These are phyloP conservation scores for Apotomis capreana DNA, from an alignment of 2,888 invertebrate genomes.

Conservation along the genomic window DNA sequence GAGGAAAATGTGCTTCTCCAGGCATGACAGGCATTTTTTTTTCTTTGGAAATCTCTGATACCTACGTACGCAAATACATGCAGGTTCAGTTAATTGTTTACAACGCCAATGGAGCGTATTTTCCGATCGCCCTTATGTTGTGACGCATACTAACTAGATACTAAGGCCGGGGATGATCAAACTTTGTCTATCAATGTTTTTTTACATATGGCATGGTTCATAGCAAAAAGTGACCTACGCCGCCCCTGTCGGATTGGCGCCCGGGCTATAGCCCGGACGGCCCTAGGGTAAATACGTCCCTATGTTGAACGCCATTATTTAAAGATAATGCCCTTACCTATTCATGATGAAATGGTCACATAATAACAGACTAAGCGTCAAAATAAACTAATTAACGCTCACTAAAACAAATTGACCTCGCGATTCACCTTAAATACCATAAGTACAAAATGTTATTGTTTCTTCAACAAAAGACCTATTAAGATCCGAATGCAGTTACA, in stretches of 20 bases:
- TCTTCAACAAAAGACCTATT: constrained; percentile 38
- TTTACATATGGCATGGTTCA: no score
- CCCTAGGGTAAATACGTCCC: no score
- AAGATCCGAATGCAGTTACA: constrained; percentile 32
- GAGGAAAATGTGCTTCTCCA: neutral
- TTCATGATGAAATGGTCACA: no score
- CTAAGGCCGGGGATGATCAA: neutral
- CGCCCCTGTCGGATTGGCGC: no score
- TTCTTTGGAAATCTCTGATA: neutral
- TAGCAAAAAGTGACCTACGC: no score
- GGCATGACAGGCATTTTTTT: neutral
- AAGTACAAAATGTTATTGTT: constrained; percentile 32
- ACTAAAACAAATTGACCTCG: constrained; percentile 21
- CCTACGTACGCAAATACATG: neutral
- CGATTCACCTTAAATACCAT: constrained; percentile 16
- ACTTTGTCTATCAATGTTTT: neutral
- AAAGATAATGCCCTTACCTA: no score
- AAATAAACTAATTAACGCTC: neutral
- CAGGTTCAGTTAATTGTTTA: constrained; percentile 13
- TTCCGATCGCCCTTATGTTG: constrained; percentile 15
- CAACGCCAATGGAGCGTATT: constrained; percentile 27
- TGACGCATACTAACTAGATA: neutral
- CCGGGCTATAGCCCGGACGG: no score
- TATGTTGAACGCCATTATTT: no score
- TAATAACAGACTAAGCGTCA: neutral